These are phyloP conservation scores for Cryptotis parvus DNA, from an alignment of 2,113 vertebrate genomes.

Conservation along the genomic window DNA sequence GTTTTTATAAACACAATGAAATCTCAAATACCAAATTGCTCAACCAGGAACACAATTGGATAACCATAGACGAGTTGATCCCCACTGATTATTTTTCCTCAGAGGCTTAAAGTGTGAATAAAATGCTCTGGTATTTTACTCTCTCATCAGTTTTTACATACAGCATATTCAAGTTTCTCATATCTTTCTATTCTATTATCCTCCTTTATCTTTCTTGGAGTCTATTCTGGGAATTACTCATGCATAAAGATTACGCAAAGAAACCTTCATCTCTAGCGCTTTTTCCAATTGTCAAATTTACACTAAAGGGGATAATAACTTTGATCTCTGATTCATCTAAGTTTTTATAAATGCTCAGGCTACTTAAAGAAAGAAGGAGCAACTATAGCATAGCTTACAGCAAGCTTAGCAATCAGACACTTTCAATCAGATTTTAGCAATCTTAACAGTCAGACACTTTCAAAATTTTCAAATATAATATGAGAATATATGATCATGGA, in stretches of 20 bases:
- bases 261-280: constrained; percentile 31
- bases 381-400: background rate
- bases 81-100: constrained; percentile 59
- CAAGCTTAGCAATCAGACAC: background rate
- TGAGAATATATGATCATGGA: constrained; percentile 4
- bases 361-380: constrained; percentile 37
- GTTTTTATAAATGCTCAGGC: constrained; percentile 49
- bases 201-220: constrained; percentile 68
- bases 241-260: constrained; percentile 71
- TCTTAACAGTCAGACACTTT: constrained; percentile 31
- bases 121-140: constrained; percentile 48
- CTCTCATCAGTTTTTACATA: constrained; percentile 63
- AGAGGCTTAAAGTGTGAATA: constrained; percentile 74
- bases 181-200: constrained; percentile 64
- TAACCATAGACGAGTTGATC: constrained; percentile 68
- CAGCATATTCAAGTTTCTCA: constrained; percentile 62
- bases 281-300: constrained; percentile 75
- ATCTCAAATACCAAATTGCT: constrained; percentile 71
- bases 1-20: constrained; percentile 72
- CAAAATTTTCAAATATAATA: constrained; percentile 3
- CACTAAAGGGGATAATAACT: constrained; percentile 70
- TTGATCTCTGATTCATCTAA: constrained; percentile 57
- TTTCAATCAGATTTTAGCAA: constrained; percentile 38
- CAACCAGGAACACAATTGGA: constrained; percentile 63
- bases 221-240: constrained; percentile 72